Conservation (phyloP, 2,797 vertebrate genomes). For the Mallotus villosus region DNA sequence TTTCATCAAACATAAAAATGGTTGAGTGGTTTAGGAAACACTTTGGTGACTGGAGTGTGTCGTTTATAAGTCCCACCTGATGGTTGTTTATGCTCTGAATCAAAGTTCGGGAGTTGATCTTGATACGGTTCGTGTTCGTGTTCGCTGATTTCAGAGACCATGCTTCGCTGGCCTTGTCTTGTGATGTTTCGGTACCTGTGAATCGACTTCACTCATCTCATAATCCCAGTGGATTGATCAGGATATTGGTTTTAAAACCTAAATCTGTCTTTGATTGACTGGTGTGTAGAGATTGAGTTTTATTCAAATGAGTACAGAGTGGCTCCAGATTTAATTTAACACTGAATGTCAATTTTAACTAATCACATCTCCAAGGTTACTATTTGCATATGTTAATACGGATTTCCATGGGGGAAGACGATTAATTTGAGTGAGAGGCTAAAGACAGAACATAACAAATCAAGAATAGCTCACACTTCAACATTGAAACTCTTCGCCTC, state of each 20-base stretch:
- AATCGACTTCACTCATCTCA: background rate
- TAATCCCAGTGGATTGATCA: background rate
- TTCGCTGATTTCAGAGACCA: slow-evolving; percentile 45
- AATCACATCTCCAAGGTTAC: slow-evolving; percentile 62
- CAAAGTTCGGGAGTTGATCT: slow-evolving; percentile 33
- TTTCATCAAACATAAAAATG: slow-evolving; percentile 12
- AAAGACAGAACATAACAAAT: slow-evolving; percentile 16
- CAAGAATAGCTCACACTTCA: background rate
- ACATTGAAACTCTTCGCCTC: background rate
- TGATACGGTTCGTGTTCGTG: slow-evolving; percentile 51
- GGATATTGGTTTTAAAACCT: slow-evolving; percentile 47
- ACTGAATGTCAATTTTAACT: slow-evolving; percentile 70
- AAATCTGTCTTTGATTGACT: slow-evolving; percentile 58
- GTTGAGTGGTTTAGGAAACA: slow-evolving; percentile 25
- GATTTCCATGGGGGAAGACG: slow-evolving; percentile 49
- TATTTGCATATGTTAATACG: slow-evolving; percentile 80
- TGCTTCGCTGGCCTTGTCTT: slow-evolving; percentile 41
- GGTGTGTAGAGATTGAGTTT: slow-evolving; percentile 28
- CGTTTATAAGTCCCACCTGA: slow-evolving; percentile 30
- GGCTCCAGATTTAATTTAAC: slow-evolving; percentile 51
- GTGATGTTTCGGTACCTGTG: background rate
- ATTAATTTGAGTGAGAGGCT: slow-evolving; percentile 30
- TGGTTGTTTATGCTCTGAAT: slow-evolving; percentile 25
- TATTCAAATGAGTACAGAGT: slow-evolving; percentile 53
- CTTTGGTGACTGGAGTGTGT: slow-evolving; percentile 21